Conservation (phyloP, 2,888 invertebrate genomes). For the Amphimallon solstitiale region DNA sequence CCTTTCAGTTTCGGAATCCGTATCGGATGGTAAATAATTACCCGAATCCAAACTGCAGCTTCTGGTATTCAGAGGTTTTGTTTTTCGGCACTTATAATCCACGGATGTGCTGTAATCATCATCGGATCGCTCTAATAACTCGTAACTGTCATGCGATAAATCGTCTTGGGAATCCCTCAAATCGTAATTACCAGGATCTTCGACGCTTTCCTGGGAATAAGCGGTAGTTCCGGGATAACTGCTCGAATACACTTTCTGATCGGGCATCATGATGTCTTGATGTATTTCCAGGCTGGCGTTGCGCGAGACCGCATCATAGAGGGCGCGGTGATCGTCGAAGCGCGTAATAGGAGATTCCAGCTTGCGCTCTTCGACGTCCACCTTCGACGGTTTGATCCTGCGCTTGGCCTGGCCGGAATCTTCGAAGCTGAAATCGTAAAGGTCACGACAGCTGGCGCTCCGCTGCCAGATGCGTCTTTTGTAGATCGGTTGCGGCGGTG, state of each 20-base stretch:
- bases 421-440: constrained; percentile 81
- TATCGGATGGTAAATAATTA: constrained; percentile 80
- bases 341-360: constrained; percentile 78
- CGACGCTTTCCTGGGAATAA: constrained; percentile 72
- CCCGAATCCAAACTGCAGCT: constrained; percentile 82
- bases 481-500: constrained; percentile 56
- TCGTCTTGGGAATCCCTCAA: constrained; percentile 83
- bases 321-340: constrained; percentile 74
- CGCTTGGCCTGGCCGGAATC: constrained; percentile 75
- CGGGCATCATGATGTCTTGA: constrained; percentile 71
- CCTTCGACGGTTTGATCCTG: constrained; percentile 63
- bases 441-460: constrained; percentile 84
- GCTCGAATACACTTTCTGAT: constrained; percentile 83
- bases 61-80: constrained; percentile 62
- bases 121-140: constrained; percentile 81
- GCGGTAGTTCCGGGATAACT: constrained; percentile 86
- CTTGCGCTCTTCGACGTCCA: constrained; percentile 62
- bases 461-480: constrained; percentile 76
- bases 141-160: constrained; percentile 89
- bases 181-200: constrained; percentile 72
- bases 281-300: constrained; percentile 72
- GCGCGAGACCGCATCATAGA: constrained; percentile 72
- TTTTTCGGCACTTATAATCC: constrained; percentile 56
- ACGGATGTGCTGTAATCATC: constrained; percentile 67
- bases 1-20: constrained; percentile 72